A percentile compares a stretch with the other conserved stretches of the same genome.
These are phyloP conservation scores for Endotricha flammealis DNA, from an alignment of 2,888 invertebrate species.

Conservation along the genomic window DNA sequence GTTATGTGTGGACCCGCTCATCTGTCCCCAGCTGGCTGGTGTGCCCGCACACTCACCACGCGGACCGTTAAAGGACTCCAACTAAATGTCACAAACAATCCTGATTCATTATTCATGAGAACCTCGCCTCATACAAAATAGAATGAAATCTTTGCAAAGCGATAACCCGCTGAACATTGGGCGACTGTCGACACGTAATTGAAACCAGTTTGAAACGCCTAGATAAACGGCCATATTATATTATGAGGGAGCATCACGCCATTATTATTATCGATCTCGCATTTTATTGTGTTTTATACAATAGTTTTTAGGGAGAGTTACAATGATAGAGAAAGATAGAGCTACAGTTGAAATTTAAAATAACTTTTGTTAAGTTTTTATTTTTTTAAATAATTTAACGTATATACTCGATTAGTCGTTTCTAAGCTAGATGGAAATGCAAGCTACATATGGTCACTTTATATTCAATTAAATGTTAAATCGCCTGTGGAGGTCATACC, in stretches of 20 bases:
- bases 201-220: slow-evolving; percentile 41
- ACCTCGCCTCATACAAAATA: slow-evolving; percentile 28
- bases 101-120: slow-evolving; percentile 38
- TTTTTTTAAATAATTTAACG: no score
- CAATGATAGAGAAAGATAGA: slow-evolving; percentile 9
- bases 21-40: slow-evolving; percentile 54
- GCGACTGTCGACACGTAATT: slow-evolving; percentile 35
- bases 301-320: slow-evolving; percentile 16
- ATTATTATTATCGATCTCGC: slow-evolving; percentile 23
- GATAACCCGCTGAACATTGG: slow-evolving; percentile 12
- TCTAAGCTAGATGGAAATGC: no score
- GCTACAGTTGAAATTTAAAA: slow-evolving; percentile 1
- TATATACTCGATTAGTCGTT: no score
- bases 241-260: slow-evolving; percentile 24
- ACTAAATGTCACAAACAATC: slow-evolving; percentile 41
- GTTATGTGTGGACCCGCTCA: slow-evolving; percentile 32
- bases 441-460: no score
- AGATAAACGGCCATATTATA: slow-evolving; percentile 31
- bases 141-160: slow-evolving; percentile 22
- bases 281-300: slow-evolving; percentile 23
- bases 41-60: slow-evolving; percentile 23
- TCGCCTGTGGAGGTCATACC: no score
- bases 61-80: slow-evolving; percentile 49
- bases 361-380: no score
- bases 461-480: no score